Conservation (phyloP, 2,888 invertebrate species). For the Druceiella hillmani region DNA sequence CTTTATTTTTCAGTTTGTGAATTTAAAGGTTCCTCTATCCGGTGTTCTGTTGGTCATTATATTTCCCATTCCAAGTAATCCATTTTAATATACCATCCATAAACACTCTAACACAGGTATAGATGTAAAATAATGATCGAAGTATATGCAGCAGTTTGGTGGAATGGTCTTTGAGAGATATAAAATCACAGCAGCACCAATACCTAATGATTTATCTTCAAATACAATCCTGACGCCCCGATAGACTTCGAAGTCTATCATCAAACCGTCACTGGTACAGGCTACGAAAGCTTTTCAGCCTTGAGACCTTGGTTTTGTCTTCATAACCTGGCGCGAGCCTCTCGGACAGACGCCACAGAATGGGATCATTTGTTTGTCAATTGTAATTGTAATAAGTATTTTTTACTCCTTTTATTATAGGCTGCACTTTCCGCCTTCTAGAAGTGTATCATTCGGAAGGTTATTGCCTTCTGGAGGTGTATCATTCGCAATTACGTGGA, state of each 20-base stretch:
- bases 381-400: too few species aligned
- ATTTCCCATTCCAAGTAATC: constrained; percentile 3
- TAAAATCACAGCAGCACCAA: constrained; percentile 21
- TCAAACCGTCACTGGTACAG: constrained; percentile 17
- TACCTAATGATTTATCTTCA: constrained; percentile 18
- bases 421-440: too few species aligned
- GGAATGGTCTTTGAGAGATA: constrained; percentile 10
- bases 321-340: constrained; percentile 19
- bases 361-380: constrained; percentile 26
- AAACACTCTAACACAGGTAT: constrained; percentile 12
- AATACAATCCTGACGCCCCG: constrained; percentile 22
- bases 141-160: constrained; percentile 7
- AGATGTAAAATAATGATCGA: constrained; percentile 14
- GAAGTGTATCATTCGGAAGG: too few species aligned
- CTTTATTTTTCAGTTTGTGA: too few species aligned
- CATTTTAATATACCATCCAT: background rate
- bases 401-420: too few species aligned
- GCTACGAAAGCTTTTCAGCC: constrained; percentile 26
- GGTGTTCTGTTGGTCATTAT: constrained; percentile 5
- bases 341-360: constrained; percentile 22
- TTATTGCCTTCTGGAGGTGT: too few species aligned
- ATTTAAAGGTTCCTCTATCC: background rate
- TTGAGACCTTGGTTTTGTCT: constrained; percentile 16
- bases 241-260: constrained; percentile 26
- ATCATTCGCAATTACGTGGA: too few species aligned